Conservation (phyloP, 2,797 vertebrate species). For the Tarsius wallacei region DNA sequence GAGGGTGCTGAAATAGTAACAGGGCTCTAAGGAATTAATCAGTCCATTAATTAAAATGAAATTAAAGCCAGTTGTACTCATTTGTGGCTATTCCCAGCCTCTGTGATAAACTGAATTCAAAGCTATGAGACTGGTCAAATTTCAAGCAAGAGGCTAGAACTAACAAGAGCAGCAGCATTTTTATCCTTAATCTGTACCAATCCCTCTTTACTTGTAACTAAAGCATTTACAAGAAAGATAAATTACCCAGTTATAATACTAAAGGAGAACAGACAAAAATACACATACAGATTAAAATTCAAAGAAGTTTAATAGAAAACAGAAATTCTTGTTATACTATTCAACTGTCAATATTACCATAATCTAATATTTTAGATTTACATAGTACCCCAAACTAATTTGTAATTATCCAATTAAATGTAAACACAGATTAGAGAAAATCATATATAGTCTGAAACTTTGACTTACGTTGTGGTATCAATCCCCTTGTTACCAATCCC, state of each 20-base stretch:
- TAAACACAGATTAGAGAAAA: constrained; percentile 49
- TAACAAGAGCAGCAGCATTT: not conserved
- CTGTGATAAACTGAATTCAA: constrained; percentile 27
- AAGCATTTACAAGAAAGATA: constrained; percentile 61
- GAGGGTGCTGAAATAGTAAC: constrained; percentile 79
- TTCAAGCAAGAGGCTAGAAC: constrained; percentile 47
- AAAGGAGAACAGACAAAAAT: constrained; percentile 69
- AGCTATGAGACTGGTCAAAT: constrained; percentile 37
- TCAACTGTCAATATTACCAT: constrained; percentile 63
- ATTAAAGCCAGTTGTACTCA: constrained; percentile 16
- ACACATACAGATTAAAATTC: constrained; percentile 70
- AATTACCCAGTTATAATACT: constrained; percentile 63
- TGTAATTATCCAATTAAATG: constrained; percentile 24
- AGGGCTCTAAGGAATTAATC: constrained; percentile 1
- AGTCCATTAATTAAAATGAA: constrained; percentile 7
- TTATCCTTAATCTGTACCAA: constrained; percentile 68
- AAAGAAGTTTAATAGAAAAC: constrained; percentile 65
- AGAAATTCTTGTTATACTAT: constrained; percentile 60
- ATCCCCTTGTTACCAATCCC: not conserved
- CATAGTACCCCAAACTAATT: not conserved
- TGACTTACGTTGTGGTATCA: not conserved
- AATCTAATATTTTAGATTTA: constrained; percentile 32
- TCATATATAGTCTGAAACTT: not conserved
- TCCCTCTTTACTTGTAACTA: constrained; percentile 71
- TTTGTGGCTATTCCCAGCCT: constrained; percentile 19